Conservation (phyloP, 2,888 invertebrate species). For the Leucophenga montana region DNA sequence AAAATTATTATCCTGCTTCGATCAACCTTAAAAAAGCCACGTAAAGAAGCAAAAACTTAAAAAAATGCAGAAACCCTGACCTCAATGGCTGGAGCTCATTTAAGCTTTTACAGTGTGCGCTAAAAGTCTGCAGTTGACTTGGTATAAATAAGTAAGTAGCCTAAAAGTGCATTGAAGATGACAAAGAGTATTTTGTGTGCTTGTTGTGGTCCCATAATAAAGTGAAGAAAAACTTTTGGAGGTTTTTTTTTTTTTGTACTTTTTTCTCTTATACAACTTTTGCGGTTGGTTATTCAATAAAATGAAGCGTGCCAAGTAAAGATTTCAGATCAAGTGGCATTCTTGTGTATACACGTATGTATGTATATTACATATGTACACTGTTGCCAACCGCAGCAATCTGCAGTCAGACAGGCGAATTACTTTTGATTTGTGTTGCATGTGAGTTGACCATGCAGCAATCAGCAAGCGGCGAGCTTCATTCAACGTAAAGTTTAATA, state of each 20-base stretch:
- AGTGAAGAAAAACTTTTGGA: background rate
- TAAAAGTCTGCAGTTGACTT: background rate
- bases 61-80: constrained; percentile 2
- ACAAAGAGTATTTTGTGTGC: constrained; percentile 1
- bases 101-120: background rate
- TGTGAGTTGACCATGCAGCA: constrained; percentile 8
- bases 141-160: background rate
- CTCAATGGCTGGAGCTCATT: background rate
- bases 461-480: background rate
- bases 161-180: background rate
- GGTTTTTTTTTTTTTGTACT: background rate
- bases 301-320: constrained; percentile 6
- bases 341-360: no score
- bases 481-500: constrained; percentile 4
- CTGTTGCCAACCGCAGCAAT: no score
- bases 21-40: background rate
- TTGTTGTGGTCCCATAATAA: background rate
- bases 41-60: no score
- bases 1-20: background rate
- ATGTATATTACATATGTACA: no score
- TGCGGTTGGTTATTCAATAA: constrained; percentile 8
- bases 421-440: background rate
- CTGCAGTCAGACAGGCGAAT: no score
- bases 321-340: background rate
- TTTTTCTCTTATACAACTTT: background rate